Evolutionary conservation across 2,113 vertebrate genomes (phyloP).

Genomic region (Peucedramus taeniatus): DNA sequence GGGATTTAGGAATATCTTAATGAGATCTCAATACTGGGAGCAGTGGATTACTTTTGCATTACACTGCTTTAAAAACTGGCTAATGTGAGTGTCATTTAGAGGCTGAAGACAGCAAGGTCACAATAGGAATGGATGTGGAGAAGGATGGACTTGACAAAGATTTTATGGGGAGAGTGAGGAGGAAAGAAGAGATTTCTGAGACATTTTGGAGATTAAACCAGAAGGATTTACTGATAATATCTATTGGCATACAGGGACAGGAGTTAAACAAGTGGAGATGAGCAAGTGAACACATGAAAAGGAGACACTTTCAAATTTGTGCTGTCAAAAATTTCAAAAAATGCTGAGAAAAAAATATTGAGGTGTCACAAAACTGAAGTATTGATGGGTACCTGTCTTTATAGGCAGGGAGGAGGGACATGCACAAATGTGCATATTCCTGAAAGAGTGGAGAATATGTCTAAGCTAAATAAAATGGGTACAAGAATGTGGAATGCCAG

Average conservation of each 20-base stretch:
- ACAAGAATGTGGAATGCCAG: background rate
- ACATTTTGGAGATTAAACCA: constrained; percentile 64
- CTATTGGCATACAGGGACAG: constrained; percentile 55
- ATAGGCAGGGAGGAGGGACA: background rate
- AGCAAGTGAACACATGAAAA: constrained; percentile 17
- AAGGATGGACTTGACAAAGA: constrained; percentile 63
- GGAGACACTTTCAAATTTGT: constrained; percentile 34
- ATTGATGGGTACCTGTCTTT: background rate
- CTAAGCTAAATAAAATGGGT: background rate
- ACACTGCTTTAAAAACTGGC: constrained; percentile 57
- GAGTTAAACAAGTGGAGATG: constrained; percentile 48
- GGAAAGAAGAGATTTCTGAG: constrained; percentile 52
- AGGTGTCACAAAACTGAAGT: constrained; percentile 5
- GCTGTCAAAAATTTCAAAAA: constrained; percentile 40
- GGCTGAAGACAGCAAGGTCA: constrained; percentile 57
- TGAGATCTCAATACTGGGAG: constrained; percentile 65
- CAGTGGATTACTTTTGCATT: constrained; percentile 69
- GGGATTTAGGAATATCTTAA: constrained; percentile 71
- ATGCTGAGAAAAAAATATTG: constrained; percentile 1
- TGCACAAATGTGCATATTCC: background rate
- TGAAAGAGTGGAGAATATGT: background rate
- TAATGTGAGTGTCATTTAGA: constrained; percentile 68
- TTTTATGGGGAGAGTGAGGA: constrained; percentile 47
- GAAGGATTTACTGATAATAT: constrained; percentile 64
- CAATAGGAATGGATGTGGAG: constrained; percentile 42